Percentiles rank a stretch among this genome's conserved stretches.
These are phyloP conservation scores for Drosophila antonietae DNA, from an alignment of 2,888 invertebrate genomes.

Conservation along the genomic window DNA sequence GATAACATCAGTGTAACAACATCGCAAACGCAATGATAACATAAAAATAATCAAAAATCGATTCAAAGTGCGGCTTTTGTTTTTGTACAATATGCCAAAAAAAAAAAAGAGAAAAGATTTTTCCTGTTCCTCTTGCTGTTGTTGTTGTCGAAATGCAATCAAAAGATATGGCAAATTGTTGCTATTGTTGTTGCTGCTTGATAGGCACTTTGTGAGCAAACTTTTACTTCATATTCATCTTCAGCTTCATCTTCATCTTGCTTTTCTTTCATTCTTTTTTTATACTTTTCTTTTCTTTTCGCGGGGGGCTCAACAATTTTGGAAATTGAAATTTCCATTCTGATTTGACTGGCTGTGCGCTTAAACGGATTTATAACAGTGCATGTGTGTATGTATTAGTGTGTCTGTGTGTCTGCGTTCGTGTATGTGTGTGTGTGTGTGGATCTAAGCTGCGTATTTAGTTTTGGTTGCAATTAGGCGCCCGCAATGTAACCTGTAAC, in stretches of 20 bases:
- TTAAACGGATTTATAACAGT: conserved; percentile 55
- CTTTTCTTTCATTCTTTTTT: background rate
- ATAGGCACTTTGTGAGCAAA: conserved; percentile 74
- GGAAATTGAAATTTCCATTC: conserved; percentile 59
- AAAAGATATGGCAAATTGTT: conserved; percentile 57
- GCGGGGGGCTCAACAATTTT: conserved; percentile 33
- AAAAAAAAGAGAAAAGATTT: background rate
- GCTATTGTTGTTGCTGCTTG: conserved; percentile 51
- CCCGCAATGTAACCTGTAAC: conserved; percentile 57
- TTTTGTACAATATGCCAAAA: conserved; percentile 71
- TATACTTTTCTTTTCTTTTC: conserved; percentile 32
- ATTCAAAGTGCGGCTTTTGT: conserved; percentile 73
- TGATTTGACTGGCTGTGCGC: conserved; percentile 47
- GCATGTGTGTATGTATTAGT: background rate
- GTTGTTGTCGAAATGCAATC: conserved; percentile 77
- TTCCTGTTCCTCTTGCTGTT: conserved; percentile 30
- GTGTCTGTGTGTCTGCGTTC: background rate
- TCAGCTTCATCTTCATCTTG: background rate
- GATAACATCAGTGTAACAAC: conserved; percentile 19
- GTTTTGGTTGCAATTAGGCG: conserved; percentile 63
- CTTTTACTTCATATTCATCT: conserved; percentile 43
- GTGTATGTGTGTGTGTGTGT: background rate
- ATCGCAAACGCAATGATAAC: conserved; percentile 65
- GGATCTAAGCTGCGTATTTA: conserved; percentile 30
- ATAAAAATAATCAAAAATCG: conserved; percentile 80